Evolutionary conservation across 2,888 invertebrate genomes (phyloP).

Genomic region (Pristionchus exspectatus): DNA sequence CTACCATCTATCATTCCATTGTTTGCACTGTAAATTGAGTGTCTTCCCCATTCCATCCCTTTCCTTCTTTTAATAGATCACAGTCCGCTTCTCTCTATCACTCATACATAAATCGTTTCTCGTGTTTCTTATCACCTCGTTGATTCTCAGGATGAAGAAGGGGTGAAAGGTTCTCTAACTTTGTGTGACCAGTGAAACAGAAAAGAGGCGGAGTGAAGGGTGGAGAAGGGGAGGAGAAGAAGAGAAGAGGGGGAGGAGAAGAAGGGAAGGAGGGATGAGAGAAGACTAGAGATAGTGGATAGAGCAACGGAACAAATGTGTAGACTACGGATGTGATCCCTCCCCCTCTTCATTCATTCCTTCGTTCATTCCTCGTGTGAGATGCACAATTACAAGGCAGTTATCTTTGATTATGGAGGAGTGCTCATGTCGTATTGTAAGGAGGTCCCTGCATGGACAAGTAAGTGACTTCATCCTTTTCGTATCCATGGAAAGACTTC

Average conservation of each 20-base stretch:
- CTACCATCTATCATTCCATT: conserved; percentile 26
- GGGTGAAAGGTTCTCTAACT: conserved; percentile 27
- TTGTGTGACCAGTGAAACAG: conserved; percentile 27
- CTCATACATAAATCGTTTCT: conserved; percentile 8
- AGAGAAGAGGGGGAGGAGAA: background rate
- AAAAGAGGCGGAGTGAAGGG: background rate
- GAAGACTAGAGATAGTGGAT: conserved; percentile 46
- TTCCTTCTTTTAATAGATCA: background rate
- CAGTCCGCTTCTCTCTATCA: conserved; percentile 17
- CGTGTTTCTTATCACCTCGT: conserved; percentile 31
- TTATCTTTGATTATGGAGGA: conserved; percentile 54
- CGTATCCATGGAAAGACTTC: background rate
- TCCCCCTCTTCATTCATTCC: conserved; percentile 31
- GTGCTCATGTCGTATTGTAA: conserved; percentile 49
- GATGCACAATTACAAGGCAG: conserved; percentile 47
- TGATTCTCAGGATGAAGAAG: background rate
- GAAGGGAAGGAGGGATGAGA: background rate
- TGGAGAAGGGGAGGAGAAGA: no score
- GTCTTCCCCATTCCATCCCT: conserved; percentile 1
- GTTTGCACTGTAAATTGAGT: background rate
- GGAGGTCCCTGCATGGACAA: conserved; percentile 24
- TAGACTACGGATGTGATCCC: conserved; percentile 8
- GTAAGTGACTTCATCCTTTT: conserved; percentile 3
- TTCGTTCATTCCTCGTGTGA: background rate
- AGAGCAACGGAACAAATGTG: conserved; percentile 14